Evolutionary conservation across 2,888 invertebrate genomes (phyloP).

Genomic region (Agrotis puta): DNA sequence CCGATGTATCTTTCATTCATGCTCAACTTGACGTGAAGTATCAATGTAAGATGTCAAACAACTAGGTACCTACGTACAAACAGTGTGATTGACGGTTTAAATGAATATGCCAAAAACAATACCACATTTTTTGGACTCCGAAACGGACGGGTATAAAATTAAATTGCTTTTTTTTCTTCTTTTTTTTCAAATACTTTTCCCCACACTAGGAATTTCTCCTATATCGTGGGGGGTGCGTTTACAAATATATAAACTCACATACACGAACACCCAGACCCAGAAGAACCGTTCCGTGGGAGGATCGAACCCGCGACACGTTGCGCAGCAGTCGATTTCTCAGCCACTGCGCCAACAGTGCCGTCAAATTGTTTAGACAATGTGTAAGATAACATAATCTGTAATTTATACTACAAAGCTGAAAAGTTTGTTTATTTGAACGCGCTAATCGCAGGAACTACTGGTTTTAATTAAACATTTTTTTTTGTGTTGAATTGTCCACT

Average conservation of each 20-base stretch:
- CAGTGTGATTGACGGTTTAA: slow-evolving; percentile 39
- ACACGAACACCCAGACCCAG: not conserved
- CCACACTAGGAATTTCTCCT: not conserved
- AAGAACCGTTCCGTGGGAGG: too few relatives aligned
- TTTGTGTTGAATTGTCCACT: too few relatives aligned
- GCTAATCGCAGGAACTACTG: too few relatives aligned
- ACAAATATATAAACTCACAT: not conserved
- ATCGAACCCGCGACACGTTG: too few relatives aligned
- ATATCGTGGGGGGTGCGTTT: not conserved
- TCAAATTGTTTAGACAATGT: too few relatives aligned
- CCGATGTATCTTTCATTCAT: slow-evolving; percentile 51
- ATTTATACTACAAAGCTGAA: too few relatives aligned
- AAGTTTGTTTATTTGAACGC: too few relatives aligned
- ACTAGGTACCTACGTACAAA: not conserved
- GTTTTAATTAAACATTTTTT: too few relatives aligned
- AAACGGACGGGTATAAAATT: not conserved
- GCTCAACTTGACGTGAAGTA: slow-evolving; percentile 29
- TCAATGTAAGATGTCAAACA: slow-evolving; percentile 23
- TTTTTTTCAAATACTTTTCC: too few relatives aligned
- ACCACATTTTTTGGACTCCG: not conserved
- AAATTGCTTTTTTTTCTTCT: too few relatives aligned
- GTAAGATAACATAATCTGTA: too few relatives aligned
- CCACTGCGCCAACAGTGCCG: not conserved
- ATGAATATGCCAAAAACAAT: slow-evolving; percentile 3
- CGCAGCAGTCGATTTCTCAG: not conserved